Base-by-base conservation (phyloP, 2,888 invertebrate species). In the Acanthosepion esculentum region DNA sequence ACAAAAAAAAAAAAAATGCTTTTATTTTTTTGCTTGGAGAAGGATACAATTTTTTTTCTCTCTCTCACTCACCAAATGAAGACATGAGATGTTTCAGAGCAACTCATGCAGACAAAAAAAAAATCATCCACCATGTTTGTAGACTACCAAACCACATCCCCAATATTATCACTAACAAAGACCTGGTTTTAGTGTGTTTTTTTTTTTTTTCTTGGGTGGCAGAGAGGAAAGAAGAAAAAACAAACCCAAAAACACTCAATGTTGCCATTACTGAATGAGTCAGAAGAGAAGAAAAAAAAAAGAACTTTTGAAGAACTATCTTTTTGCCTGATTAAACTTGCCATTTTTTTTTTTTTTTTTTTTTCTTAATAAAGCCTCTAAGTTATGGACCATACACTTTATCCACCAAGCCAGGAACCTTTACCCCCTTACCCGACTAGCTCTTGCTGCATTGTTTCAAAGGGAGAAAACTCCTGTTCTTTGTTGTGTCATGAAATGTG, bases 401-500 rank as follows among this genome's bases (percentile, higher is more conserved):
- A 8, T 33, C 15, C n/a, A 78, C 78, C n/a, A 33, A n/a, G 33
- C 12, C 78, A 78, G 78, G n/a, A 78, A 78, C 78, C 12, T 33
- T 78, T 78, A 12, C 12, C 78, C 78, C n/a, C n/a, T 10, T 23
- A 12, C n/a, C 78, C n/a, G 2, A 78, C 15, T 15, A 33, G n/a
- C n/a, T n/a, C 78, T 78, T 33, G 78, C 78, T 78, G 78, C 78
- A 33, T 33, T 78, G 78, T 78, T 78, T 78, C 78, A 33, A 78
- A 33, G 20, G 78, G 33, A 78, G n/a, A 78, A 78, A 78, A 78
- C n/a, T 33, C 33, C n/a, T 59, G 59, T 59, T 59, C 59, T 59
- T 59, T 59, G 59, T 59, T 59, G 59, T 78, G 78, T 78, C 78
- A 78, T 78, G 78, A 78, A 59, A 78, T 78, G 78, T 78, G 78